Evolutionary conservation across 2,113 vertebrate genomes (phyloP).

Genomic region (Colaptes auratus): DNA sequence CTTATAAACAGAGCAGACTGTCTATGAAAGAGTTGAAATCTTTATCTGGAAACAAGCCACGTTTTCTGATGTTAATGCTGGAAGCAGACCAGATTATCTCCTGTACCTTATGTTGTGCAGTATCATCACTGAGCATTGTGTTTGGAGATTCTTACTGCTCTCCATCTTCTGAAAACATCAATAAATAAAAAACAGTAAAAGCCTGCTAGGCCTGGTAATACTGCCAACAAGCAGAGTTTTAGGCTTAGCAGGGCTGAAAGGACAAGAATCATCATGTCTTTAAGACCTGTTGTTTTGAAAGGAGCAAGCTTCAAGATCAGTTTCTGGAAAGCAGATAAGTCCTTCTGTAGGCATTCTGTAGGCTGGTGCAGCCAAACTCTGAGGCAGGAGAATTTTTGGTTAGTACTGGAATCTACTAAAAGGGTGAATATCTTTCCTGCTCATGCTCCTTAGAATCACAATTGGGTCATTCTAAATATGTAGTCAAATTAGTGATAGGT

Average conservation of each 20-base stretch:
- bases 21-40: not conserved
- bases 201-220: not conserved
- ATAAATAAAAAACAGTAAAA: not conserved
- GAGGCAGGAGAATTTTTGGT: not conserved
- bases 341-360: not conserved
- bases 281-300: not conserved
- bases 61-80: not conserved
- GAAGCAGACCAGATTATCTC: not conserved
- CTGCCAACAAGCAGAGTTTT: not conserved
- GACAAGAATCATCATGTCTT: not conserved
- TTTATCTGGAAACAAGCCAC: not conserved
- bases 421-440: rapidly evolving
- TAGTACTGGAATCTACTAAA: not conserved
- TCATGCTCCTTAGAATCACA: not conserved
- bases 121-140: not conserved
- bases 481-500: not conserved
- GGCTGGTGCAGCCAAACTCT: not conserved
- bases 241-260: not conserved
- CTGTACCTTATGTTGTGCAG: not conserved
- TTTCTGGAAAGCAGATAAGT: not conserved
- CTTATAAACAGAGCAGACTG: not conserved
- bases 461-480: not conserved
- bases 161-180: not conserved
- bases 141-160: not conserved
- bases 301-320: not conserved